Base-by-base conservation (phyloP, 2,113 vertebrate species). In the Plecturocebus donacophilus region DNA sequence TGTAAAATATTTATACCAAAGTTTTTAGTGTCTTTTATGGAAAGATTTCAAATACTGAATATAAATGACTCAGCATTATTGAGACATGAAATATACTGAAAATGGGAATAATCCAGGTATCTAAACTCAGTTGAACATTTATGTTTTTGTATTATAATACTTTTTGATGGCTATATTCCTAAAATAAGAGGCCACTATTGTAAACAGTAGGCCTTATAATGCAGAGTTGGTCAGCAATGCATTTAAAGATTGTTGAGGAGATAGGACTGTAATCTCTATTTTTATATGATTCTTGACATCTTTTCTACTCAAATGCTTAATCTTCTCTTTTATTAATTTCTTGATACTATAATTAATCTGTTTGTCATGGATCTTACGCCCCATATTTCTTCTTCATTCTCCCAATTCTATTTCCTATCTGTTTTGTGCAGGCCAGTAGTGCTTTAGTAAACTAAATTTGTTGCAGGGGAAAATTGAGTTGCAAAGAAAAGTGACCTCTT, bases 1-100 rank as follows among this genome's bases (percentile, higher is more conserved):
- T 85, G 5, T 17, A 82, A 95, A 95, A 64, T 61, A 64, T 73
- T 95, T 89, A 40, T n/a, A 76, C 23, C 32, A 75, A 93, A 82
- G 35, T 68, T 52, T 75, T 84, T 77, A 77, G 42, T 75, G 23
- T 11, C 11, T 75, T 89, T 76, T 82, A 66, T 77, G 27, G 14
- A 77, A 91, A 71, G 21, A 27, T 54, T 84, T 71, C 13, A 71
- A 77, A 54, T 70, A 27, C 5, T 82, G 35, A 52, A 40, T 84
- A 38, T 5, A 83, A 47, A 87, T 85, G 75, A 49, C 70, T 90
- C 64, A 80, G 12, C 54, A 45, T 75, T n/a, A 42, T 2, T 87
- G 45, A 47, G 27, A 54, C 49, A 94, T 58, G 7, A 96, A 90
- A 71, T 83, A 3, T 58, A 94, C 2, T 73, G 71, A 14, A 35